A percentile compares a stretch with the other conserved stretches of the same genome.
Evolutionary conservation across 2,797 vertebrate genomes (phyloP).

Genomic region (Odontamblyopus rebecca): DNA sequence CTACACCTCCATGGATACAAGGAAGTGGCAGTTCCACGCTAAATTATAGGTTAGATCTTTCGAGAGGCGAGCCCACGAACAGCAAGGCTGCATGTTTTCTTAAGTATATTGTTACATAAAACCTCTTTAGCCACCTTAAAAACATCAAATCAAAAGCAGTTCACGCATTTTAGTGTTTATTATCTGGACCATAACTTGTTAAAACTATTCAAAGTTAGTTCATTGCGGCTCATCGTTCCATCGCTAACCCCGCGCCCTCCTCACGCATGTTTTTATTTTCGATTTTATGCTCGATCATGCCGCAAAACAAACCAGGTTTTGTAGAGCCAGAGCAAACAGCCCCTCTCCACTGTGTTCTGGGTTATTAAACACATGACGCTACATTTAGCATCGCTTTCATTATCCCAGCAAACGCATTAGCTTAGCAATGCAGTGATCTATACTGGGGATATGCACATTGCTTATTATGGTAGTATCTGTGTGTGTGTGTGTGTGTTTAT

Average conservation of each 20-base stretch:
- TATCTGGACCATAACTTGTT: background rate
- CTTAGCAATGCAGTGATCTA: constrained; percentile 53
- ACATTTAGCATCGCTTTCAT: constrained; percentile 67
- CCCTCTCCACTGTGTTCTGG: constrained; percentile 36
- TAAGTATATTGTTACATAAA: too few species aligned
- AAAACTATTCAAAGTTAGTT: background rate
- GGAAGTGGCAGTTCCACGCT: too few species aligned
- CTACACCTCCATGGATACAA: too few species aligned
- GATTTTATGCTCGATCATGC: constrained; percentile 60
- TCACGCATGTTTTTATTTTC: constrained; percentile 7
- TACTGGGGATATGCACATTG: constrained; percentile 53
- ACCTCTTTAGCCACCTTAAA: too few species aligned
- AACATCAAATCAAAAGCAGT: background rate
- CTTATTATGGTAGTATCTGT: constrained; percentile 61
- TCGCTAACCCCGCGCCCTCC: constrained; percentile 5
- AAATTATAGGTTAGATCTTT: too few species aligned
- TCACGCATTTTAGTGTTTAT: background rate
- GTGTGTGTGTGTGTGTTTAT: background rate
- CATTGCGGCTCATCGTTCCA: background rate
- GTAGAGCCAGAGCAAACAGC: constrained; percentile 47
- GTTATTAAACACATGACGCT: constrained; percentile 65
- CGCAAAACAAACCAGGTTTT: constrained; percentile 39
- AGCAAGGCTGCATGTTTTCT: too few species aligned
- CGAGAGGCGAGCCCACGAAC: too few species aligned
- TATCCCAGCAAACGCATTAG: constrained; percentile 58